phyloP scores from a whole-genome alignment of 2,113 vertebrate genomes.

The Nymphicus hollandicus region DNA sequence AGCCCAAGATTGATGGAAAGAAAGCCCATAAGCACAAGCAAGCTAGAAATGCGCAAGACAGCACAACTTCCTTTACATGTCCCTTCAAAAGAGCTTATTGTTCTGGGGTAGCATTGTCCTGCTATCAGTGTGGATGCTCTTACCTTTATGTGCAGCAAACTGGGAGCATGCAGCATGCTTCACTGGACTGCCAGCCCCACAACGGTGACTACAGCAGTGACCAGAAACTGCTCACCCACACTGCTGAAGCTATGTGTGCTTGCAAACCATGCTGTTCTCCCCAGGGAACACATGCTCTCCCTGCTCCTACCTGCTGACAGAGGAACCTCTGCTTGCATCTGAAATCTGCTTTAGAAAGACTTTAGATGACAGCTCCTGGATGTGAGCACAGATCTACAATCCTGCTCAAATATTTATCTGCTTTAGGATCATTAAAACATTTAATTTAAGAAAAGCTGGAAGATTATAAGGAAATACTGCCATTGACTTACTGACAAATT shows the following conservation, averaged over 20 bases:
- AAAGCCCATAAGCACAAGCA: neutral
- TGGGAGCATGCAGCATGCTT: accelerated
- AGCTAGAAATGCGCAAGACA: neutral
- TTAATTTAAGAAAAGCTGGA: neutral
- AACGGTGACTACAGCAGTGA: neutral
- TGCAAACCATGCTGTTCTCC: neutral
- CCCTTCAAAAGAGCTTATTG: neutral
- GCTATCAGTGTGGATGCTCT: accelerated
- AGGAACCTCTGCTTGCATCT: neutral
- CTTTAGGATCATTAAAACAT: neutral
- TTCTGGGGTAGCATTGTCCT: neutral
- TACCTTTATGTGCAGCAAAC: neutral
- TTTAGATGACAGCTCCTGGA: neutral
- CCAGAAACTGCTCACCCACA: neutral
- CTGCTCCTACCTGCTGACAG: neutral
- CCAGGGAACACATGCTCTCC: neutral
- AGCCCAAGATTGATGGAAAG: neutral
- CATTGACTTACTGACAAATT: neutral
- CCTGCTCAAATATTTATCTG: neutral
- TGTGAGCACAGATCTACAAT: neutral
- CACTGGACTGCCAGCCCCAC: neutral
- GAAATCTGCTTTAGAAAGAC: neutral
- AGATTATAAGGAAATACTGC: neutral
- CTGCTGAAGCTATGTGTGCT: accelerated
- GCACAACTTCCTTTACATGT: neutral